phyloP scores from a whole-genome alignment of 2,113 vertebrate species.

The Scomber japonicus region DNA sequence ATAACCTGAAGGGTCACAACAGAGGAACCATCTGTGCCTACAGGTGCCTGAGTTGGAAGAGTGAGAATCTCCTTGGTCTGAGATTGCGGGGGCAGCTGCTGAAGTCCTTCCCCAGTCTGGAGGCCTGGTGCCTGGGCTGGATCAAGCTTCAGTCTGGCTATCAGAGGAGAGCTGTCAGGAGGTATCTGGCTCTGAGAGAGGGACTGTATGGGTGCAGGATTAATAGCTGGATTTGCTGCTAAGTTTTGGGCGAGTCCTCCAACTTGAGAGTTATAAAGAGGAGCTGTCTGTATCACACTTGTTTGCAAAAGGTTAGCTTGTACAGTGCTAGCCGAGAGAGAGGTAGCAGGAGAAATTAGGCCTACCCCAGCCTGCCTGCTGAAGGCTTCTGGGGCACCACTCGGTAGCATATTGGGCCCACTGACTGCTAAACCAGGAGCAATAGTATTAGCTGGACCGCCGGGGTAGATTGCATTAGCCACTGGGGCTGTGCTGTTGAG shows the following conservation, averaged over 20 bases:
- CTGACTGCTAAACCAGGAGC: constrained; percentile 4
- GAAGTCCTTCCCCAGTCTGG: constrained; percentile 6
- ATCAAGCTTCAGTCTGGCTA: constrained; percentile 13
- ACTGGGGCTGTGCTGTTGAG: constrained; percentile 1
- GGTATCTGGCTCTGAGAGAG: constrained; percentile 25
- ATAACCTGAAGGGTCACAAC: not conserved
- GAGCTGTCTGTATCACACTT: not conserved
- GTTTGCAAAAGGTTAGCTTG: constrained; percentile 30
- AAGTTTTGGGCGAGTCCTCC: constrained; percentile 7
- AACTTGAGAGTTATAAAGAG: constrained; percentile 7
- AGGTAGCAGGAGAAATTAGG: constrained; percentile 1
- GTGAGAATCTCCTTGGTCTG: constrained; percentile 14
- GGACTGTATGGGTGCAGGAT: constrained; percentile 11
- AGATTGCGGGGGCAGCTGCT: constrained; percentile 7
- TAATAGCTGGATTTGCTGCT: constrained; percentile 27
- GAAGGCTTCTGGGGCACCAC: constrained; percentile 12
- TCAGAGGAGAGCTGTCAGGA: constrained; percentile 25
- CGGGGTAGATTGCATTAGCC: constrained; percentile 26
- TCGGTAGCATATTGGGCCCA: constrained; percentile 27
- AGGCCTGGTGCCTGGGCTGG: constrained; percentile 19
- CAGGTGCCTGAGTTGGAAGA: not conserved
- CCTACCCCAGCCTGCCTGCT: constrained; percentile 6
- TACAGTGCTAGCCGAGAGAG: constrained; percentile 17
- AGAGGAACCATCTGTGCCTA: not conserved
- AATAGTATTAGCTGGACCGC: not conserved